Evolutionary conservation across 2,113 vertebrate species (phyloP).

Genomic region (Hoplias malabaricus): DNA sequence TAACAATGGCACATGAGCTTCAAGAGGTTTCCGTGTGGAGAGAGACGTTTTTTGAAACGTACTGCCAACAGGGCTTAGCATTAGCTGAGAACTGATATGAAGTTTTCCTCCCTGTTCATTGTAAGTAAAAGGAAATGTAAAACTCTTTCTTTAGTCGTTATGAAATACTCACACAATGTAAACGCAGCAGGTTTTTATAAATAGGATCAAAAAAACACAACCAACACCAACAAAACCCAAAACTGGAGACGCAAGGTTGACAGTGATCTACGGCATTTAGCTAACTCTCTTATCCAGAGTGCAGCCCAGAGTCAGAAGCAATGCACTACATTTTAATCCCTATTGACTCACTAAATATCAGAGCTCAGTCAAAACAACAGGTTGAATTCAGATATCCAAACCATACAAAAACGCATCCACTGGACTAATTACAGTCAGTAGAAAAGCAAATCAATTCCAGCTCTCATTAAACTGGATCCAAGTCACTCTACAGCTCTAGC

Average conservation of each 20-base stretch:
- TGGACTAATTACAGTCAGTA: background rate
- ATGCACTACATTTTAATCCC: background rate
- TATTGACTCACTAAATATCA: background rate
- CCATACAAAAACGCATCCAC: background rate
- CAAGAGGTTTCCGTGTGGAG: constrained; percentile 79
- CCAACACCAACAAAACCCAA: no score
- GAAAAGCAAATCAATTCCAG: constrained; percentile 18
- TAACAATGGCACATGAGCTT: constrained; percentile 80
- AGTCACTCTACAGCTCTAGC: constrained; percentile 16
- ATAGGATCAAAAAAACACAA: no score
- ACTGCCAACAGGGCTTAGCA: constrained; percentile 63
- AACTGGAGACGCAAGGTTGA: no score
- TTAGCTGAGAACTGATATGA: constrained; percentile 14
- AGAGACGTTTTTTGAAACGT: constrained; percentile 75
- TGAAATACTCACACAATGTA: no score
- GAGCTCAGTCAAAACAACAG: background rate
- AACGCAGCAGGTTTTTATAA: no score
- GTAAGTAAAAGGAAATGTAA: no score
- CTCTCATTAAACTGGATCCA: constrained; percentile 23
- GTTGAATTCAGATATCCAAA: background rate
- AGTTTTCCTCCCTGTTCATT: constrained; percentile 8
- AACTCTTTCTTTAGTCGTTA: no score
- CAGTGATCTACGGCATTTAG: no score
- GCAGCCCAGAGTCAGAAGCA: no score
- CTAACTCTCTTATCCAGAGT: no score